Evolutionary conservation across 1,140 invertebrate genomes (phyloP), one percentile per base, ranked within the genome.

Genomic region (Cyclina sinensis): DNA sequence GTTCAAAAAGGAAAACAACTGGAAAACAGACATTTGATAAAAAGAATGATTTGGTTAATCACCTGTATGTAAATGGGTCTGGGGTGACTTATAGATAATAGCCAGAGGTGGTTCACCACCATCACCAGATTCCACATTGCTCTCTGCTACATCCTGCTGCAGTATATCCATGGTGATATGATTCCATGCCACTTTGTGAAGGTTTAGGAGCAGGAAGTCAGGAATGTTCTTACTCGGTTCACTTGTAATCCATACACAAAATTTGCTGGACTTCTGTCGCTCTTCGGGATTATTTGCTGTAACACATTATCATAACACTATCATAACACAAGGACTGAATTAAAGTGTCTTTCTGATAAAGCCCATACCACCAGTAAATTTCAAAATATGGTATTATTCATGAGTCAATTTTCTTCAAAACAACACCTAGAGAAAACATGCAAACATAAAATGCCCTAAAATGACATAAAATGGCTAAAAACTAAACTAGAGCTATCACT

Each of bases 211-310:
- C 80, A 94, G 84, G 86, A 90, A 91, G 27, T 90, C 54, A 12
- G 94, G 92, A 2, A 95, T 90, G 32, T 70, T 79, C 5, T 79
- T 73, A 80, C 91, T 92, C 18, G 93, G 92, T 68, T 94, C 93
- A 86, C 92, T 91, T 24, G 93, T 94, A 46, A 95, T 88, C 93
- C 93, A 95, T 32, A 95, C 91, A 90, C 93, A 94, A 87, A 94
- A 94, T 43, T 89, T 91, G 54, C 88, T 92, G 24, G 81, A 54
- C 68, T 91, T 90, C 86, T 90, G 80, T 59, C 93, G 91, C 14
- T 93, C 92, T 30, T 91, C 90, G 37, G 90, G 79, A 27, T 90
- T 86, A 43, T 51, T 90, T 24, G 74, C 92, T 93, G 76, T n/a
- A 82, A n/a, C n/a, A n/a, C n/a, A n/a, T n/a, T n/a, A n/a, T n/a